phyloP scores from a whole-genome alignment of 2,797 vertebrate genomes.

The Anguilla obscura region DNA sequence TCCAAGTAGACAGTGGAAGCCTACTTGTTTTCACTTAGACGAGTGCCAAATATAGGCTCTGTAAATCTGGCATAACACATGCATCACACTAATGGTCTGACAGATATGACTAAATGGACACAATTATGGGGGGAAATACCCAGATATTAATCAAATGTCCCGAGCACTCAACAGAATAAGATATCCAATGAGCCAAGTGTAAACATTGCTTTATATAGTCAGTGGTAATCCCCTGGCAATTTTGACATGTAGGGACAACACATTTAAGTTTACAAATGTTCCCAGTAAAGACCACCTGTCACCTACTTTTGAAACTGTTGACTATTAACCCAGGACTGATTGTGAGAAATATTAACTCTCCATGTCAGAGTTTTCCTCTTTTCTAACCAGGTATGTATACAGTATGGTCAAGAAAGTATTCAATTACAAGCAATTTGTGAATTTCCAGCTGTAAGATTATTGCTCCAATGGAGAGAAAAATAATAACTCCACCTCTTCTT shows the following conservation, averaged over 20 bases:
- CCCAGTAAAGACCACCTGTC: too few species aligned
- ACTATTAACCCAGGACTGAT: neutral
- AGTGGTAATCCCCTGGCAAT: too few species aligned
- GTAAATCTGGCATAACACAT: too few species aligned
- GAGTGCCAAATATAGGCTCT: too few species aligned
- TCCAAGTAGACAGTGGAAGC: too few species aligned
- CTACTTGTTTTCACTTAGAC: too few species aligned
- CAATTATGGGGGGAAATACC: neutral
- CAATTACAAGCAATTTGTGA: neutral
- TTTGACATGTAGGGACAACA: too few species aligned
- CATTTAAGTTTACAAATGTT: too few species aligned
- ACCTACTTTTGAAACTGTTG: too few species aligned
- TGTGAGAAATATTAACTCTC: neutral
- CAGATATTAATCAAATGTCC: neutral
- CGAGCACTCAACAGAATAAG: neutral
- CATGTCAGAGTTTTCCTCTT: neutral
- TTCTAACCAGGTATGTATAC: neutral
- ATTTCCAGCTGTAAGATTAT: neutral
- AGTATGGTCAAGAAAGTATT: neutral
- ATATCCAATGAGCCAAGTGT: neutral
- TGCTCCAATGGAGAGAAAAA: neutral
- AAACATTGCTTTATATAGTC: too few species aligned
- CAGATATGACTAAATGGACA: too few species aligned
- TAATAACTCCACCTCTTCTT: constrained; percentile 74
- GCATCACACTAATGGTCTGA: too few species aligned